Evolutionary conservation across 2,888 invertebrate genomes (phyloP), one percentile per base, ranked within the genome.

Genomic region (Chrysomela aeneicollis): DNA sequence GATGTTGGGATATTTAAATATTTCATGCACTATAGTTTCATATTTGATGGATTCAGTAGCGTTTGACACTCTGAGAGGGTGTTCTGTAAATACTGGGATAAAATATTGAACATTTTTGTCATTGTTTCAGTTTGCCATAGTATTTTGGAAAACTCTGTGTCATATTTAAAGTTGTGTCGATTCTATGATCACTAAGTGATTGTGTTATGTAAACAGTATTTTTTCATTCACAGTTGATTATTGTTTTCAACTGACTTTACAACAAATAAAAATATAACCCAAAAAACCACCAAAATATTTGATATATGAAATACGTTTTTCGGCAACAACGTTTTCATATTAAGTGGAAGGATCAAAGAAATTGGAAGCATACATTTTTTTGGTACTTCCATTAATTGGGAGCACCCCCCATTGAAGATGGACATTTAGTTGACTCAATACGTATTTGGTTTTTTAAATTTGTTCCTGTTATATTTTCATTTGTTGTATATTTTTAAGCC

Each of bases 171-270:
- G n/a, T 57, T 30, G 10, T 42, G 8, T 57, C 15, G 5, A 22
- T 37, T n/a, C 22, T 55, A 42, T 55, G 22, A 46, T 46, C 57
- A 57, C 57, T 17, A 57, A 46, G 57, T 57, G 46, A 32, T 57
- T 17, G 1, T 22, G n/a, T 22, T 42, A 18, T 57, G 1, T 42
- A 42, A 15, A 22, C 12, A 9, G 37, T 21, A 35, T 54, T 54
- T 54, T 54, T 35, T n/a, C 32, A 54, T 26, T 26, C 26, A 6
- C 54, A 54, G 54, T 26, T 26, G 26, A 26, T 26, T 26, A 26
- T 26, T 22, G 26, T 52, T 52, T 32, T 32, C 17, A 52, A 32
- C 12, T 52, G 52, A 17, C 18, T 52, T 21, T 32, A 21, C 15
- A 52, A 18, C 17, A 12, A 30, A 26, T n/a, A n/a, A n/a, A n/a